Percentiles rank a stretch among this genome's conserved stretches.
These are phyloP conservation scores for Mastigias papua DNA, from an alignment of 30 jellyfish, hydroid and myxozoan species.

Conservation along the genomic window DNA sequence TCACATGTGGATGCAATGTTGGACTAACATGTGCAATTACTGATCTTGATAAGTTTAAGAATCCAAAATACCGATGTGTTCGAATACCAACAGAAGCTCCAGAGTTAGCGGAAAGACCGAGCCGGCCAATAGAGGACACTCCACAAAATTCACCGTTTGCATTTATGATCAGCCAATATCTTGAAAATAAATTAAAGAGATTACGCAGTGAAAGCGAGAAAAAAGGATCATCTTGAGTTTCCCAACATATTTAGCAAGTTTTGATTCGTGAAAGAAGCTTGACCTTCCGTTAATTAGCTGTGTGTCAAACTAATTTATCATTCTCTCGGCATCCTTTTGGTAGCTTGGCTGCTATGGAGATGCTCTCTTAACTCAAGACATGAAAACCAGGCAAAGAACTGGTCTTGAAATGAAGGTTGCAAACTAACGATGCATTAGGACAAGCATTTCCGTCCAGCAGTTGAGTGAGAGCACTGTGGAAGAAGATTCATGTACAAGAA, in stretches of 20 bases:
- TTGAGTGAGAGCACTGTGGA: no score
- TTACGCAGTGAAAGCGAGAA: slow-evolving; percentile 17
- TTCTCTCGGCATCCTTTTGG: slow-evolving; percentile 23
- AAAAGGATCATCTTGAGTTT: slow-evolving; percentile 31
- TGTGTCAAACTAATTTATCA: slow-evolving; percentile 10
- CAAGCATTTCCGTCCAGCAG: no score
- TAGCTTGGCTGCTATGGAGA: slow-evolving; percentile 35
- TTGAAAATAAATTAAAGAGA: slow-evolving; percentile 43
- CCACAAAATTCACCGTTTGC: slow-evolving; percentile 57
- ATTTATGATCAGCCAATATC: slow-evolving; percentile 37
- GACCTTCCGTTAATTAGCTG: slow-evolving; percentile 60
- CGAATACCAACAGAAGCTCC: slow-evolving; percentile 86
- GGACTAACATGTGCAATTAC: slow-evolving; percentile 87
- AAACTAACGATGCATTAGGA: no score
- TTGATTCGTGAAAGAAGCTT: slow-evolving; percentile 21
- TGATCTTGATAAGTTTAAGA: slow-evolving; percentile 68
- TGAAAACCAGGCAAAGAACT: background rate
- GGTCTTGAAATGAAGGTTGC: background rate
- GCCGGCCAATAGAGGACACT: slow-evolving; percentile 22
- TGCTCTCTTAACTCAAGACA: background rate
- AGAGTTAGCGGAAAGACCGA: slow-evolving; percentile 57
- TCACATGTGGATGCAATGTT: slow-evolving; percentile 76
- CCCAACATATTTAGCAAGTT: background rate
- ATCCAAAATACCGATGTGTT: slow-evolving; percentile 81
- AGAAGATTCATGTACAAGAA: background rate